Percentiles rank a stretch among this genome's conserved stretches.
These are phyloP conservation scores for Colostygia pectinataria DNA, from an alignment of 2,888 invertebrate species.

Conservation along the genomic window DNA sequence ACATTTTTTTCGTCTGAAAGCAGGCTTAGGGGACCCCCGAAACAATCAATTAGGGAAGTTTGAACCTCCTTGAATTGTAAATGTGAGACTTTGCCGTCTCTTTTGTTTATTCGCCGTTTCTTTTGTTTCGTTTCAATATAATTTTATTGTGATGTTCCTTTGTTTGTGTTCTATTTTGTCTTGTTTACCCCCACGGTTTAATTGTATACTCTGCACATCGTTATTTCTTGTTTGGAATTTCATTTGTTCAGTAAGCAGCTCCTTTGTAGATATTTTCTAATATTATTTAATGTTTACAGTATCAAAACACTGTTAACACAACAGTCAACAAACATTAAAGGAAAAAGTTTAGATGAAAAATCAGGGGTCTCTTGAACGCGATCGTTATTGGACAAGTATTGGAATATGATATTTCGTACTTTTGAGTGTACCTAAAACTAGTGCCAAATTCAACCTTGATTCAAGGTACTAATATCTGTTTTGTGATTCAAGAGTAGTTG, in stretches of 20 bases:
- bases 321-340: too few species aligned
- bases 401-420: too few species aligned
- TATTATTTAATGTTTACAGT: not conserved
- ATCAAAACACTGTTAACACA: too few species aligned
- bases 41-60: constrained; percentile 77
- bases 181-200: constrained; percentile 24
- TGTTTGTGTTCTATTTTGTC: constrained; percentile 30
- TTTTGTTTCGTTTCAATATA: constrained; percentile 48
- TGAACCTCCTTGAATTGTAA: constrained; percentile 71
- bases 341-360: too few species aligned
- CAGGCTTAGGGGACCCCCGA: constrained; percentile 60
- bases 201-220: constrained; percentile 25
- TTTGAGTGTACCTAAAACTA: too few species aligned
- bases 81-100: constrained; percentile 52
- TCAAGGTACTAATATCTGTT: too few species aligned
- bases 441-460: too few species aligned
- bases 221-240: constrained; percentile 18
- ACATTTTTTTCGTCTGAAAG: constrained; percentile 55
- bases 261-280: constrained; percentile 1
- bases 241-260: constrained; percentile 4
- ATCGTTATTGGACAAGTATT: too few species aligned
- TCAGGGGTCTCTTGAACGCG: too few species aligned
- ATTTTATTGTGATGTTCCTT: constrained; percentile 42
- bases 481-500: too few species aligned
- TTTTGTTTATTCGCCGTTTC: constrained; percentile 46